These are phyloP conservation scores for Pangasius macronema DNA, from an alignment of 2,797 vertebrate species.

Conservation along the genomic window DNA sequence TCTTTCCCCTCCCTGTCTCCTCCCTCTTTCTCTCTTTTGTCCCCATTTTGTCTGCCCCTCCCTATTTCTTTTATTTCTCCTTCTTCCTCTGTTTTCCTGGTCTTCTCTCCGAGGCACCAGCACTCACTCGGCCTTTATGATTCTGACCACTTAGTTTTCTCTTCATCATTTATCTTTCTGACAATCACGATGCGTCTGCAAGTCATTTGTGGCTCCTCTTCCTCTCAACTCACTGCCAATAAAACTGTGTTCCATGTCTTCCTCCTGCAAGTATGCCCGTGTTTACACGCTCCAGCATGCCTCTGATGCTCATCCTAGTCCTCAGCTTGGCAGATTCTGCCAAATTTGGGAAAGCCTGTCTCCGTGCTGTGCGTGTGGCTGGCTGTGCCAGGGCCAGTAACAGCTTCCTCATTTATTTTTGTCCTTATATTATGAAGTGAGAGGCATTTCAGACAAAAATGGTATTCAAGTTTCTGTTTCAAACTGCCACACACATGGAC, in stretches of 20 bases:
- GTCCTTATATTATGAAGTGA: slow-evolving; percentile 8
- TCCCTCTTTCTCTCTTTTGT: background rate
- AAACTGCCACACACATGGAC: background rate
- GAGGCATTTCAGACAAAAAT: background rate
- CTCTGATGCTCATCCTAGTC: slow-evolving; percentile 4
- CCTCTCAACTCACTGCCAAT: background rate
- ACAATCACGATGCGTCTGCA: background rate
- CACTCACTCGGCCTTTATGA: background rate
- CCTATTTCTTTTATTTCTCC: slow-evolving; percentile 1
- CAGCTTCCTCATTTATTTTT: slow-evolving; percentile 32
- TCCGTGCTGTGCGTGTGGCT: slow-evolving; percentile 7
- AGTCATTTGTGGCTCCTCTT: slow-evolving; percentile 25
- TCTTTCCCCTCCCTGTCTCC: background rate
- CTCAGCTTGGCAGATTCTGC: slow-evolving; percentile 43
- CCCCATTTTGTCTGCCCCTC: slow-evolving; percentile 4
- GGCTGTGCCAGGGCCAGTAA: slow-evolving; percentile 21
- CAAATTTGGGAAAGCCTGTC: slow-evolving; percentile 50
- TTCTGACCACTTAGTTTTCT: background rate
- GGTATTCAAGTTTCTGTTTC: background rate
- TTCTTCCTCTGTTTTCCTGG: background rate
- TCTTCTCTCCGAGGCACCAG: background rate
- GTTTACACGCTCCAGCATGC: slow-evolving; percentile 43
- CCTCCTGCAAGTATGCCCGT: slow-evolving; percentile 26
- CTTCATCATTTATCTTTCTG: background rate
- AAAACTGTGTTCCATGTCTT: slow-evolving; percentile 21